Conservation (phyloP, 2,888 invertebrate genomes). For the Orthosia cruda region DNA sequence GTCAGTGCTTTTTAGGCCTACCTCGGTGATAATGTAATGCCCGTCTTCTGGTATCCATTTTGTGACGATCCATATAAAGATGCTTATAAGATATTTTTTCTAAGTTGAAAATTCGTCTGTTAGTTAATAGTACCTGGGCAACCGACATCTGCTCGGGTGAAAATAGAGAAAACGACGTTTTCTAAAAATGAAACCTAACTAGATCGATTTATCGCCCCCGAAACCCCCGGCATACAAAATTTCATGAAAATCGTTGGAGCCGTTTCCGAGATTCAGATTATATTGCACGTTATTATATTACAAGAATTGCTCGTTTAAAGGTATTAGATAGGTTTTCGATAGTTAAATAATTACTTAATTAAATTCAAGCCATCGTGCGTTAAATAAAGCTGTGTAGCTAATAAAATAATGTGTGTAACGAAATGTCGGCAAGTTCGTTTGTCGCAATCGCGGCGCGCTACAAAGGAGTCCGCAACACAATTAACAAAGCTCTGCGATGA, state of each 20-base stretch:
- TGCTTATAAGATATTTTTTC: neutral
- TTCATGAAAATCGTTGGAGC: too few species aligned
- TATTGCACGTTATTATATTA: too few species aligned
- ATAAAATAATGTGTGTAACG: conserved; percentile 66
- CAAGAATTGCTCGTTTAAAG: too few species aligned
- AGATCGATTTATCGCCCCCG: too few species aligned
- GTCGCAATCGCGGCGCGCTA: conserved; percentile 74
- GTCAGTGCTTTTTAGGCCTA: neutral
- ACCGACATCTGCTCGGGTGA: too few species aligned
- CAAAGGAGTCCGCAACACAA: conserved; percentile 83
- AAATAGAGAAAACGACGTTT: too few species aligned
- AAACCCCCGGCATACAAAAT: too few species aligned
- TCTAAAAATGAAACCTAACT: too few species aligned
- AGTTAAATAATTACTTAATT: neutral
- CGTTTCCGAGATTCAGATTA: too few species aligned
- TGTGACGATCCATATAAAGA: neutral
- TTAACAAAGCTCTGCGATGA: conserved; percentile 80
- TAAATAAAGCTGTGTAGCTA: conserved; percentile 41
- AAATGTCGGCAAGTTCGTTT: conserved; percentile 73
- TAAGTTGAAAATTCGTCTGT: neutral
- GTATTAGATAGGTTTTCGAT: neutral
- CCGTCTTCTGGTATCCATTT: neutral
- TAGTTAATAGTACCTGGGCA: too few species aligned
- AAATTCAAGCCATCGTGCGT: neutral
- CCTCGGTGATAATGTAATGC: neutral